Base-by-base conservation (phyloP, 2,888 invertebrate genomes). In the Cyrtodaria siliqua region DNA sequence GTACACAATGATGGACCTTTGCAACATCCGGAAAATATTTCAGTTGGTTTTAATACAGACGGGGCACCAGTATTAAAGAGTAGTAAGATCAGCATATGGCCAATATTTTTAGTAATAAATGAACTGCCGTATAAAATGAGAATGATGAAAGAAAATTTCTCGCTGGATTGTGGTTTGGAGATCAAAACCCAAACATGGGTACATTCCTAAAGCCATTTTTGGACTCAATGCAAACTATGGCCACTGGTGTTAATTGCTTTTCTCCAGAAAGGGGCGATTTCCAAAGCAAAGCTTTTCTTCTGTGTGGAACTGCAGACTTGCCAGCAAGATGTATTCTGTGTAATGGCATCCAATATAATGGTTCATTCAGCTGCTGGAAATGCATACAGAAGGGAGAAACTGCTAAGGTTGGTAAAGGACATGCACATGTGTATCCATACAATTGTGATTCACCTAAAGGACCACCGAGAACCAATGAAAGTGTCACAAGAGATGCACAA, bases 61-160 rank as follows among this genome's bases (percentile, higher is more conserved):
- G 66, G 78, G 14, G 73, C 69, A 26, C 56, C 69, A 14, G 61
- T 78, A 18, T 73, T 78, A 38, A 78, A 73, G 42, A 73, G 73
- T 26, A 66, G 66, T n/a, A 78, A 67, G 16, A 18, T 66, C 9
- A 69, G 66, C 26, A 53, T 79, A 20, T 79, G 79, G 79, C 79
- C 79, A 20, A 4, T 78, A 8, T 78, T 60, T 50, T 29, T 78
- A 24, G 14, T 55, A 12, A 70, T 78, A 16, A 73, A 79, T 70
- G 79, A 74, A 52, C 42, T 79, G 6, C 62, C 47, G 1, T 64
- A 57, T 24, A 50, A 53, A 38, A 8, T 60, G 14, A 56, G 64
- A 50, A 61, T 78, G 38, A 53, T 44, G 26, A 67, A 63, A 60
- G 77, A 78, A 55, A 69, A 72, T 42, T 78, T 14, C 33, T 66